Evolutionary conservation across 2,797 vertebrate species (phyloP), one percentile per base, ranked within the genome.

Genomic region (Synanceia verrucosa): DNA sequence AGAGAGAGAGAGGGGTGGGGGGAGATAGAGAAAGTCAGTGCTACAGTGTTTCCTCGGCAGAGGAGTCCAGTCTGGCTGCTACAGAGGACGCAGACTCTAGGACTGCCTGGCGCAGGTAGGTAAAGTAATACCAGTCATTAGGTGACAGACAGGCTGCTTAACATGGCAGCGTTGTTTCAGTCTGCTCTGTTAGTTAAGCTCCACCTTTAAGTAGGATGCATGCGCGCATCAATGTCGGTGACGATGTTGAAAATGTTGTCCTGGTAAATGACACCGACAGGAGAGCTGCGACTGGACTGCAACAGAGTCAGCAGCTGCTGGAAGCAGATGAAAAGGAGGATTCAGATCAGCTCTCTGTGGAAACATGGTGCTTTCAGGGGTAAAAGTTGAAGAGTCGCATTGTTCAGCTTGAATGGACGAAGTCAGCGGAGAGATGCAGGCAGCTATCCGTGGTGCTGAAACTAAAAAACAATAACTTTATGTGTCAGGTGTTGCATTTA

Each of bases 361-460:
- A n/a, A n/a, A n/a, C n/a, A n/a, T 24, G 48, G 36, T 36, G 57
- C 50, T n/a, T 55, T 52, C 48, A 19, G 50, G 44, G 53, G 29
- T 53, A 78, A 87, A 88, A 88, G 86, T 84, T 88, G 59, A 66
- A 59, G 41, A 53, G 61, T 81, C 43, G 61, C 47, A n/a, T n/a
- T n/a, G n/a, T n/a, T n/a, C n/a, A 62, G 47, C 46, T 56, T 61
- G 61, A 53, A 56, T 24, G 0, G 26, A 66, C 0, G 9, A 37
- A 33, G 58, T 41, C 41, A 65, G 14, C 64, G 23, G 47, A 24
- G 55, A 13, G 43, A 58, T 8, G 23, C 31, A 50, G 52, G 79
- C 37, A 36, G 73, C 95, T 95, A 91, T 95, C 94, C 89, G 29
- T 43, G 90, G 95, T 95, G 57, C 95, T 96, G 93, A 93, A 88